Conservation (phyloP, 2,888 invertebrate genomes). For the Rhopalosiphum nymphaeae region DNA sequence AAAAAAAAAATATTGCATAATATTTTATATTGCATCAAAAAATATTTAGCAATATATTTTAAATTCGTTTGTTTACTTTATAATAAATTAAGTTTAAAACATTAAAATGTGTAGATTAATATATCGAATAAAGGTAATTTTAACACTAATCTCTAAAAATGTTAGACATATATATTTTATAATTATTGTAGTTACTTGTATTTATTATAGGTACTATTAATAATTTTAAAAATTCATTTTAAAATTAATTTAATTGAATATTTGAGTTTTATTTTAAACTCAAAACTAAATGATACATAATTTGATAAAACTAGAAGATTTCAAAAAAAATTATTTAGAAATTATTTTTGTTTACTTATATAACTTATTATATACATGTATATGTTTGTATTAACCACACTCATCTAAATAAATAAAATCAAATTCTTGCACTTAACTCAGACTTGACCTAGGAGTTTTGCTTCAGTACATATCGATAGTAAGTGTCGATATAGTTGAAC, state of each 20-base stretch:
- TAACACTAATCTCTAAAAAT: neutral
- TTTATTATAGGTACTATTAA: neutral
- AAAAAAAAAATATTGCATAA: constrained; percentile 10
- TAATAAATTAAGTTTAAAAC: neutral
- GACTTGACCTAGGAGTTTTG: constrained; percentile 38
- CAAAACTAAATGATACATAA: neutral
- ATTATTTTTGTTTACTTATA: neutral
- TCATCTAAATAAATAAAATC: neutral
- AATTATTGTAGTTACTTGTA: neutral
- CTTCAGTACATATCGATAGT: neutral
- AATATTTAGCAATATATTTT: neutral
- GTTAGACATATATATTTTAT: neutral
- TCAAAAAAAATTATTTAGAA: neutral
- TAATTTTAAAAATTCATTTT: neutral
- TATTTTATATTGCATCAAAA: neutral
- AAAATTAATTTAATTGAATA: neutral
- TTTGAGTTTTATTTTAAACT: neutral
- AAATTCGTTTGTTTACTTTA: neutral
- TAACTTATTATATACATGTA: neutral
- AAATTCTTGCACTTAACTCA: constrained; percentile 27
- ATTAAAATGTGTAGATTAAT: neutral
- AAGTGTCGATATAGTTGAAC: constrained; percentile 17
- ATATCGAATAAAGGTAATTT: neutral
- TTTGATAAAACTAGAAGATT: neutral
- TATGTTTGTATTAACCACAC: neutral